Conservation (phyloP, 2,888 invertebrate species). For the Plagodis dolabraria region DNA sequence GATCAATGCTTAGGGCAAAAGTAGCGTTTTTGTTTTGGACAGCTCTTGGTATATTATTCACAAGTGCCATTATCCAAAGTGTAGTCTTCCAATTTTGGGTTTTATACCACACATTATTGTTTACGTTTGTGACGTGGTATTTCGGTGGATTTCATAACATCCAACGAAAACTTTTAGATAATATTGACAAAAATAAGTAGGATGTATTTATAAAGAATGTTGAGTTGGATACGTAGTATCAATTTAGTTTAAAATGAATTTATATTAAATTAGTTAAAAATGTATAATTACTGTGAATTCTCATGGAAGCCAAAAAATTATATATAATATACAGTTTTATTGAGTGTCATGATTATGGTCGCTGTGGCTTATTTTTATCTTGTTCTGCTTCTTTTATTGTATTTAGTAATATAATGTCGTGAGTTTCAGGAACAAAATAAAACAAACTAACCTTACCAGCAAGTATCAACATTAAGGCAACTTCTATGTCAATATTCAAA, state of each 20-base stretch:
- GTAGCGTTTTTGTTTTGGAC: slow-evolving; percentile 88
- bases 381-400: too few relatives aligned
- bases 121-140: slow-evolving; percentile 81
- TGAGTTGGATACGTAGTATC: not conserved
- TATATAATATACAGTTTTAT: too few relatives aligned
- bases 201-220: not conserved
- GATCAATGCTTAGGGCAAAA: slow-evolving; percentile 59
- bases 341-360: too few relatives aligned
- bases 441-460: too few relatives aligned
- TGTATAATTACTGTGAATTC: slow-evolving; percentile 58
- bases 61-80: slow-evolving; percentile 71
- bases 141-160: slow-evolving; percentile 86
- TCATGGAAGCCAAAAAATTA: slow-evolving; percentile 50
- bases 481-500: too few relatives aligned
- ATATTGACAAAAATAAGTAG: slow-evolving; percentile 31
- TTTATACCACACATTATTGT: slow-evolving; percentile 79
- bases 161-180: slow-evolving; percentile 78
- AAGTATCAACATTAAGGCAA: too few relatives aligned
- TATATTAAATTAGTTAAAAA: not conserved
- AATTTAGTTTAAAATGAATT: not conserved
- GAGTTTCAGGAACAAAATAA: too few relatives aligned
- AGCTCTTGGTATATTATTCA: slow-evolving; percentile 76
- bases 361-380: too few relatives aligned
- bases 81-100: slow-evolving; percentile 82
- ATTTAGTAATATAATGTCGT: too few relatives aligned